Percentiles rank a stretch among this genome's conserved stretches.
Conservation (phyloP, 2,888 invertebrate species). For the Melanchra persicariae region DNA sequence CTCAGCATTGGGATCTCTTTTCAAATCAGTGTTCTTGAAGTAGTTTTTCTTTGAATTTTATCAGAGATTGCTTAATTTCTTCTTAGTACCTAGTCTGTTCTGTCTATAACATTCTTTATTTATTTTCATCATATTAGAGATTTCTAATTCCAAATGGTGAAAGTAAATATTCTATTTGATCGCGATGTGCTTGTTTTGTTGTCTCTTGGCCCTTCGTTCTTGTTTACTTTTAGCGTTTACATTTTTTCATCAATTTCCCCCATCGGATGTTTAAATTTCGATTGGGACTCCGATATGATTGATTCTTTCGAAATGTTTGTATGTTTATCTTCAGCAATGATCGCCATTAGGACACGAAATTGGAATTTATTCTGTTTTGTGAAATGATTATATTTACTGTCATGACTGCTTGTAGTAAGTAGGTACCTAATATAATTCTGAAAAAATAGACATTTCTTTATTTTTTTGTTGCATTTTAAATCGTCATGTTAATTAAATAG, state of each 20-base stretch:
- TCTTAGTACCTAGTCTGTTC: neutral
- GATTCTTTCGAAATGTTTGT: conserved; percentile 29
- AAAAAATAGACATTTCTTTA: neutral
- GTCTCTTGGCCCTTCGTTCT: conserved; percentile 21
- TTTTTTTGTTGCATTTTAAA: conserved; percentile 1
- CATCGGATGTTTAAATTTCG: conserved; percentile 50
- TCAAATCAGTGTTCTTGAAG: neutral
- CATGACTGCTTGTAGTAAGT: neutral
- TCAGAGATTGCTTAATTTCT: neutral
- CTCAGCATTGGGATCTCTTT: neutral
- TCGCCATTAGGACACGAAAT: conserved; percentile 12
- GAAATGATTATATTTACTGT: conserved; percentile 8
- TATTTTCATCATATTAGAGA: conserved; percentile 9
- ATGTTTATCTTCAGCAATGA: conserved; percentile 23
- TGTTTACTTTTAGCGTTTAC: conserved; percentile 28
- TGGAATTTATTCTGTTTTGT: conserved; percentile 13
- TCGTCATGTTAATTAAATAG: conserved; percentile 9
- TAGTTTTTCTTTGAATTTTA: conserved; percentile 9
- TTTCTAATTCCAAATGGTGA: conserved; percentile 17
- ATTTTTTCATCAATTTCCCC: conserved; percentile 41
- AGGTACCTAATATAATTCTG: neutral
- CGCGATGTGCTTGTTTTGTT: conserved; percentile 41
- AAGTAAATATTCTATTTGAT: conserved; percentile 36
- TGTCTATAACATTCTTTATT: conserved; percentile 11
- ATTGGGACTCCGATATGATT: conserved; percentile 40